phyloP scores from a whole-genome alignment of 2,113 vertebrate genomes.

The Parus major region DNA sequence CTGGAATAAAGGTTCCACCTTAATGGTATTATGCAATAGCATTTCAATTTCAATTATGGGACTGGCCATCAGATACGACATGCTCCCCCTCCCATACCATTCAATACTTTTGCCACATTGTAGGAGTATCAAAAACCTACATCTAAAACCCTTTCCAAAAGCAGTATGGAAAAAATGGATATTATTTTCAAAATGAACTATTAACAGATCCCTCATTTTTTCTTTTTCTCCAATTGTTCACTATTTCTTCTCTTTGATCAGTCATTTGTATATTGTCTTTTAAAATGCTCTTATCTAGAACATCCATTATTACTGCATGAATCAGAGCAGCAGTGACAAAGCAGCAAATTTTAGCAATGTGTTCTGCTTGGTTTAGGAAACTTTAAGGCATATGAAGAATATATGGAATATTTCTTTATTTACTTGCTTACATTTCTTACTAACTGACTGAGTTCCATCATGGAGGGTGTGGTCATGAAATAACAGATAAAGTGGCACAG shows the following conservation, averaged over 20 bases:
- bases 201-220: neutral
- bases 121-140: neutral
- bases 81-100: neutral
- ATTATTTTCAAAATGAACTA: neutral
- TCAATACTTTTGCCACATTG: neutral
- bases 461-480: neutral
- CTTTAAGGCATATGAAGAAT: neutral
- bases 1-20: constrained; percentile 54
- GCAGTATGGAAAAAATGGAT: neutral
- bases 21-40: neutral
- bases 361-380: constrained; percentile 1
- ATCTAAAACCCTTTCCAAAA: constrained; percentile 42
- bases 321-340: neutral
- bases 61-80: neutral
- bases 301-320: neutral
- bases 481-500: neutral
- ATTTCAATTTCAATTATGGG: neutral
- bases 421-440: neutral
- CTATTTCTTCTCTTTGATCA: neutral
- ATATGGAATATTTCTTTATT: neutral
- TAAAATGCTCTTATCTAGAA: neutral
- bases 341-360: neutral
- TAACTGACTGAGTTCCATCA: neutral
- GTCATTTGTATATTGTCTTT: neutral
- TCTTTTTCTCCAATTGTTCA: neutral